phyloP scores from a whole-genome alignment of 2,113 vertebrate species.

The Cinclus mexicanus region DNA sequence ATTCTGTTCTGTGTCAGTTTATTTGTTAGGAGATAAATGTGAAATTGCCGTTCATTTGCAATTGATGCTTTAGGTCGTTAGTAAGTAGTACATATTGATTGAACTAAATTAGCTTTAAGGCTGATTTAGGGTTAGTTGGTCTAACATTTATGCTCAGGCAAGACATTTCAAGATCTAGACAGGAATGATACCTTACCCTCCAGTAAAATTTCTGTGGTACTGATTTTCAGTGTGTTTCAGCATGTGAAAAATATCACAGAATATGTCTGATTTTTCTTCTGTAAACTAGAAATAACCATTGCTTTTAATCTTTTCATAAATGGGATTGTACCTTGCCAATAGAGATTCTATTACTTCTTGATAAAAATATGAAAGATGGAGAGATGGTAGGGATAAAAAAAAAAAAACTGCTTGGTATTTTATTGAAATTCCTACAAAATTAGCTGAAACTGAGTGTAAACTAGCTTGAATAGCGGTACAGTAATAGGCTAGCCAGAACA shows the following conservation, averaged over 20 bases:
- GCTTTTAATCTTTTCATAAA: not conserved
- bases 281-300: not conserved
- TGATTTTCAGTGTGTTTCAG: not conserved
- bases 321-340: not conserved
- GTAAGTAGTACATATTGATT: not conserved
- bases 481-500: not conserved
- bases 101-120: not conserved
- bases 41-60: not conserved
- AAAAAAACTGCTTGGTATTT: not conserved
- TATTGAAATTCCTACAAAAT: not conserved
- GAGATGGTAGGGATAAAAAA: not conserved
- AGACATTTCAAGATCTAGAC: not conserved
- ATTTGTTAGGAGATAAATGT: not conserved
- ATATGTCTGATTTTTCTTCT: not conserved
- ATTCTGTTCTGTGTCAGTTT: not conserved
- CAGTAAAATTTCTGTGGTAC: not conserved
- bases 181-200: not conserved
- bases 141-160: not conserved
- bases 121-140: not conserved
- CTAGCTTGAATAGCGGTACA: not conserved
- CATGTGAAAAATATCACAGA: not conserved
- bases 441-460: not conserved
- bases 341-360: not conserved
- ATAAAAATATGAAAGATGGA: not conserved
- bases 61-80: not conserved